Base-by-base conservation (phyloP, 2,113 vertebrate genomes). In the Neolamprologus sp. region DNA sequence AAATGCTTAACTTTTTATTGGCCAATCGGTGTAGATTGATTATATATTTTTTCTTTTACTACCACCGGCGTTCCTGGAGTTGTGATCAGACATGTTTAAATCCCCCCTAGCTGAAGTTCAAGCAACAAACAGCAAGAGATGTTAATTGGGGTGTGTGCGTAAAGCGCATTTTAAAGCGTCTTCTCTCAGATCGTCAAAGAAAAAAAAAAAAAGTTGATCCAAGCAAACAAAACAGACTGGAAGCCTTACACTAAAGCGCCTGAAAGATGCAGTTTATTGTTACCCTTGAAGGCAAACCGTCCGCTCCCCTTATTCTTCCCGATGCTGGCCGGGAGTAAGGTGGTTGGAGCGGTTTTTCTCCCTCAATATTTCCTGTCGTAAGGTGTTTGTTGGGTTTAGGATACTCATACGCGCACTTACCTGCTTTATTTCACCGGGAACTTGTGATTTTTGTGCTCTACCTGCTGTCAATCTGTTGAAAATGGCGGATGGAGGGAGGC, bases 401-500 rank as follows among this genome's bases (percentile, higher is more conserved):
- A 85, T 73, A 26, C 91, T 80, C 86, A 58, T 9, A 83, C 33
- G 45, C 86, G 82, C 88, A 94, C 96, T 96, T 96, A 96, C 95
- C 96, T 96, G 94, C 93, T 54, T 73, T 75, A 82, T 92, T 82
- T 93, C 54, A 93, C 75, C 89, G 86, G 94, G 90, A 82, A 84
- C 83, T 87, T 88, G 89, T 84, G 85, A 21, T 92, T 93, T 92
- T 92, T 82, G 94, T 79, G 94, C 83, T 94, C 89, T 94, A 96
- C 93, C 94, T 95, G 94, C 85, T 93, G 90, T 87, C 92, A 95
- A 91, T 96, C 92, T 83, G 93, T 92, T 93, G 95, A 97, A 97
- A 96, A 96, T 96, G 96, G 95, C 95, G 95, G 95, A 95, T 94
- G 94, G 89, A 95, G 93, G 93, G 89, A 95, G 93, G 91, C 83